These are phyloP conservation scores for Oeneis ivallda DNA, from an alignment of 2,888 invertebrate genomes.

Conservation along the genomic window DNA sequence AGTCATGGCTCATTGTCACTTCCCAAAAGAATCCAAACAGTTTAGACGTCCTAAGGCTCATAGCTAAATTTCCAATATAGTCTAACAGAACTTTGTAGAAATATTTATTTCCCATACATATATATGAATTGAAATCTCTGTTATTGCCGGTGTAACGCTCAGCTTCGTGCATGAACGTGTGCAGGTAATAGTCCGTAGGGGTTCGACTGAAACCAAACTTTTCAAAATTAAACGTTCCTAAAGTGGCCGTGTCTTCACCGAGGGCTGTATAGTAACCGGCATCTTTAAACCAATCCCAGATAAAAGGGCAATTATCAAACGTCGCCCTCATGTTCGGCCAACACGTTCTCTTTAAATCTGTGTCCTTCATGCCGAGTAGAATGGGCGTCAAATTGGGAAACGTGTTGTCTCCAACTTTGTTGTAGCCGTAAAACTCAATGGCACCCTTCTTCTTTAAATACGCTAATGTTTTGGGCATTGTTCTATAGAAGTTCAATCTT, in stretches of 20 bases:
- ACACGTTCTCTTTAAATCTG: constrained; percentile 84
- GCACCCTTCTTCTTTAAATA: constrained; percentile 84
- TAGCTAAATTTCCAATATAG: constrained; percentile 85
- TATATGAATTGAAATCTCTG: constrained; percentile 83
- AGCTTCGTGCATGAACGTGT: constrained; percentile 86
- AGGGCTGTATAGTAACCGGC: constrained; percentile 89
- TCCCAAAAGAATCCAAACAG: constrained; percentile 94
- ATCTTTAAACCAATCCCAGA: constrained; percentile 90
- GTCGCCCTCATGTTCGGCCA: constrained; percentile 80
- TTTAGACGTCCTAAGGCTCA: constrained; percentile 79
- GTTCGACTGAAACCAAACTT: constrained; percentile 88
- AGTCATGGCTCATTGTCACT: constrained; percentile 91
- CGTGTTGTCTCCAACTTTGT: constrained; percentile 97
- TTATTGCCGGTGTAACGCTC: constrained; percentile 86
- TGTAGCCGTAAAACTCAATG: constrained; percentile 92
- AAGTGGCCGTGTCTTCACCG: constrained; percentile 90
- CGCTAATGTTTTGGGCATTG: constrained; percentile 87
- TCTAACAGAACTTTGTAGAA: constrained; percentile 87
- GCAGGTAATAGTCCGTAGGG: constrained; percentile 93
- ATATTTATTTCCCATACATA: constrained; percentile 87
- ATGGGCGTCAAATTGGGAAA: constrained; percentile 94
- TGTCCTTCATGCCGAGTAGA: constrained; percentile 86
- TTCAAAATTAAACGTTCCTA: constrained; percentile 91
- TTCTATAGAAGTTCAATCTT: constrained; percentile 90
- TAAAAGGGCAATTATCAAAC: constrained; percentile 90